Percentiles rank a stretch among this genome's conserved stretches.
Conservation (phyloP, 1,140 invertebrate species). For the Planococcus citri region DNA sequence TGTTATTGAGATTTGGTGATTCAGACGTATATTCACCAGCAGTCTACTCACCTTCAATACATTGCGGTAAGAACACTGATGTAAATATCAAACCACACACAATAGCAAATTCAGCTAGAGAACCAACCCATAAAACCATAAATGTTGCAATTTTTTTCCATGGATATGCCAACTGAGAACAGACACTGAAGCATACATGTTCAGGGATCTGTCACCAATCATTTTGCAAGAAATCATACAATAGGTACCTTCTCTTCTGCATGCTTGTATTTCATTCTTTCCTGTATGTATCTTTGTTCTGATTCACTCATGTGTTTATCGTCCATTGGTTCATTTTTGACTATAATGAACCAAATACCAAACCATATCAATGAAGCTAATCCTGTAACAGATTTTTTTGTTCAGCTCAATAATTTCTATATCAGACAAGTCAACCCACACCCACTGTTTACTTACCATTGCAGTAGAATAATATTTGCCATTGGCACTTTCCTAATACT, state of each 20-base stretch:
- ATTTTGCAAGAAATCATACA: no score
- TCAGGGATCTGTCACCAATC: no score
- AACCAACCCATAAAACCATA: constrained; percentile 67
- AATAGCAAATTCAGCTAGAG: not conserved
- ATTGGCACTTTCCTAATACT: not conserved
- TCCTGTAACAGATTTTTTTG: not conserved
- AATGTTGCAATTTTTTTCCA: constrained; percentile 75
- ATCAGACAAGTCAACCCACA: no score
- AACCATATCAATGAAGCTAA: not conserved
- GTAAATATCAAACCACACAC: not conserved
- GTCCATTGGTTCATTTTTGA: no score
- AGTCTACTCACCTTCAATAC: no score
- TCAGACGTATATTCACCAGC: no score
- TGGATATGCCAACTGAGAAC: constrained; percentile 39
- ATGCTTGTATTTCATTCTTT: not conserved
- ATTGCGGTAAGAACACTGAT: not conserved
- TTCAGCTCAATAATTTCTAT: no score
- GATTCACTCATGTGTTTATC: not conserved
- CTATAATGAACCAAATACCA: no score
- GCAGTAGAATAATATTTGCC: not conserved
- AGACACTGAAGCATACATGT: no score
- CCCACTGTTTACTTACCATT: not conserved
- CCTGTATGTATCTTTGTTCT: not conserved
- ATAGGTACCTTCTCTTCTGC: no score
- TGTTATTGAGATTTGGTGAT: no score